Evolutionary conservation across 92 coral and sea anemone genomes (phyloP), one percentile per base, ranked within the genome.

Genomic region (Blastomussa wellsi): DNA sequence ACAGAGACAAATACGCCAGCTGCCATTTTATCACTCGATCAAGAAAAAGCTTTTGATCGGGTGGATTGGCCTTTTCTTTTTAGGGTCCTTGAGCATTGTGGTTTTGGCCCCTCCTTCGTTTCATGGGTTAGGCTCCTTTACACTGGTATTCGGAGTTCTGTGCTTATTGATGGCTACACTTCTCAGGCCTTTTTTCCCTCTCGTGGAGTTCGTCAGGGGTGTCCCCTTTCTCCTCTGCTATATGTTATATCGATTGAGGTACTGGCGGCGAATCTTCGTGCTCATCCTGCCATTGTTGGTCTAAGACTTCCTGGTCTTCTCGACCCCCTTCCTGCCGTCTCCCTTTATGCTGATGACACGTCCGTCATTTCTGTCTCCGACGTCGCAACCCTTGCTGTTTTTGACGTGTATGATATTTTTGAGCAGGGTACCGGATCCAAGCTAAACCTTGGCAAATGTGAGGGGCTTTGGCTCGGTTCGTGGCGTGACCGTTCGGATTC

Each of bases 271-370:
- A 41, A 41, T 7, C 44, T 41, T 7, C 7, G 44, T 41, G 44
- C 44, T 3, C 44, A 41, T 41, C 44, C 55, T 49, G 55, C 55
- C 12, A 49, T 49, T 49, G 0, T 49, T 0, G 55, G 55, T 7
- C 12, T 10, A 10, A 49, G 55, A 19, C 55, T 49, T 49, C 55
- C 44, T 3, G 44, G 7, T 41, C 44, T 41, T 41, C 4, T 41
- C 44, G 44, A 7, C 0, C 20, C 38, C 0, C 31, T 64, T 0
- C 48, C 85, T 7, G 65, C n/a, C 1, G 16, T 0, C 16, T 85
- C 90, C 0, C 92, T 76, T 5, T 93, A 90, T 20, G 95, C 90
- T 0, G 93, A 88, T 16, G 91, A 90, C 32, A 90, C 93, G 0
- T 72, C 95, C 0, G 74, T 88, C 0, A 32, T 84, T 0, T 28